phyloP scores from a whole-genome alignment of 2,113 vertebrate genomes.

The Fulica atra region DNA sequence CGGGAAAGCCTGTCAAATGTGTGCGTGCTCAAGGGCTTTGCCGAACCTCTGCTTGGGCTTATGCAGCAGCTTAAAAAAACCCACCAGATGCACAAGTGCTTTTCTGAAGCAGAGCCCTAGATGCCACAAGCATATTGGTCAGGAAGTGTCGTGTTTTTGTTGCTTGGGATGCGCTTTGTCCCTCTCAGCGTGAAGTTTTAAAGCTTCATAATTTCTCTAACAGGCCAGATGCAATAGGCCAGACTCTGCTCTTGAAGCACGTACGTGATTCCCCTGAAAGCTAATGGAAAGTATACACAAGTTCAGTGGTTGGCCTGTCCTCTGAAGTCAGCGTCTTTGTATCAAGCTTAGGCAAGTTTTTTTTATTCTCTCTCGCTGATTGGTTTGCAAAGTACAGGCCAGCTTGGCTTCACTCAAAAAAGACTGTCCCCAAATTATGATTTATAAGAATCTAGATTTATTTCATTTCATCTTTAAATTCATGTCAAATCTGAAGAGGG shows the following conservation, averaged over 20 bases:
- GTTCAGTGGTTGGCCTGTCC: not conserved
- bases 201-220: not conserved
- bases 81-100: not conserved
- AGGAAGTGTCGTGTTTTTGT: not conserved
- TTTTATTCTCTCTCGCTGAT: not conserved
- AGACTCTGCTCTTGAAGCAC: not conserved
- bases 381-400: not conserved
- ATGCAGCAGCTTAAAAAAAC: not conserved
- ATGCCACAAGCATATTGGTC: not conserved
- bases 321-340: not conserved
- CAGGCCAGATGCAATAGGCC: not conserved
- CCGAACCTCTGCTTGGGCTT: not conserved
- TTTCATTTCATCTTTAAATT: conserved; percentile 27
- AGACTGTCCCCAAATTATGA: not conserved
- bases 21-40: not conserved
- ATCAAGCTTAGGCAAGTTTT: not conserved
- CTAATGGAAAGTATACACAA: not conserved
- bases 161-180: not conserved
- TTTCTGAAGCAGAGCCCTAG: not conserved
- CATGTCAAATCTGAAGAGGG: not conserved
- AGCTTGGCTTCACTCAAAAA: not conserved
- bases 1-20: not conserved
- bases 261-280: not conserved
- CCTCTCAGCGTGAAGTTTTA: not conserved
- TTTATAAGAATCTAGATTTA: not conserved